Percentiles rank a stretch among this genome's conserved stretches.
Evolutionary conservation across 1,140 invertebrate genomes (phyloP).

Genomic region (Zophobas atratus): DNA sequence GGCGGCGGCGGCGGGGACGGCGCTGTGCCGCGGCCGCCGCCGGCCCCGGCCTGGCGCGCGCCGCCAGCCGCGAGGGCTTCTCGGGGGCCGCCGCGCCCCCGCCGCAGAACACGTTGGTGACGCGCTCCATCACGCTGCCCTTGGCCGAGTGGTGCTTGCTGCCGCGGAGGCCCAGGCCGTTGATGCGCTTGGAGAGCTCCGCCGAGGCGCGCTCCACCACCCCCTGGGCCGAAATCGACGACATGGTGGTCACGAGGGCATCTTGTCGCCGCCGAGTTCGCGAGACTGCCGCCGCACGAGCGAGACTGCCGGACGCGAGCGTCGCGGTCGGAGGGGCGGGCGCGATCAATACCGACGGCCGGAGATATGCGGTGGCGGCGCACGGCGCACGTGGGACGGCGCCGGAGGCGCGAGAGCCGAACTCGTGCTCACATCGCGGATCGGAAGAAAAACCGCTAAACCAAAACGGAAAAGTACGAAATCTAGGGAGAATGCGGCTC

Average conservation of each 20-base stretch:
- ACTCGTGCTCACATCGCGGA: too few species aligned
- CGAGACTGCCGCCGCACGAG: neutral
- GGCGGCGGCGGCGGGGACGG: conserved; percentile 51
- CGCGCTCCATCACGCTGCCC: conserved; percentile 86
- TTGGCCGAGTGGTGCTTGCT: conserved; percentile 75
- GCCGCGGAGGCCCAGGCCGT: conserved; percentile 83
- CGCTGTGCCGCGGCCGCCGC: conserved; percentile 23
- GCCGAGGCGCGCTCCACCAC: conserved; percentile 91
- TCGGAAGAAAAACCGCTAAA: too few species aligned
- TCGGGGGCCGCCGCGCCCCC: conserved; percentile 70
- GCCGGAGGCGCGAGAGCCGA: too few species aligned
- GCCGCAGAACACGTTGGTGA: conserved; percentile 87
- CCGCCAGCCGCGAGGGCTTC: conserved; percentile 70
- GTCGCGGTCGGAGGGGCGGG: too few species aligned
- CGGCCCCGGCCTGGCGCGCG: conserved; percentile 63
- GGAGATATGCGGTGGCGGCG: neutral
- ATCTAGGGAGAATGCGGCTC: too few species aligned
- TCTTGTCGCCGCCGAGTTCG: conserved; percentile 38
- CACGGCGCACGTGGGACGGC: too few species aligned
- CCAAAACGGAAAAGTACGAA: too few species aligned
- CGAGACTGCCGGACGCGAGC: too few species aligned
- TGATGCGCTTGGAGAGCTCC: conserved; percentile 89
- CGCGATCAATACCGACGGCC: conserved; percentile 41
- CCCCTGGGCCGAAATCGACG: conserved; percentile 81
- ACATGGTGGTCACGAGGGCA: conserved; percentile 64